These are phyloP conservation scores for Rotaria macrura DNA, from an alignment of 2,888 invertebrate genomes.

Conservation along the genomic window DNA sequence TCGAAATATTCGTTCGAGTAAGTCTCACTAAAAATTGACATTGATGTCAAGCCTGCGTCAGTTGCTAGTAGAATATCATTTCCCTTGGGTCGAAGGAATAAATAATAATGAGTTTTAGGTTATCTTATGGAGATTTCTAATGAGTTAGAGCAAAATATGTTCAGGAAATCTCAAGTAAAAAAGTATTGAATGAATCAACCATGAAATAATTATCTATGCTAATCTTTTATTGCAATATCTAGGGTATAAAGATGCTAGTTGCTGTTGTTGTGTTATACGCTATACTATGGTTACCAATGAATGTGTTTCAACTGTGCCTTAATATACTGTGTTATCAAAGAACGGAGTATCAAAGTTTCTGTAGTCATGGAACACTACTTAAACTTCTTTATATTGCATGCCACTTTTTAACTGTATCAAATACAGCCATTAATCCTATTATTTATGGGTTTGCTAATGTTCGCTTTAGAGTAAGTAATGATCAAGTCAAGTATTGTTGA, in stretches of 20 bases:
- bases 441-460: constrained; percentile 17
- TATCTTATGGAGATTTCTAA: no score
- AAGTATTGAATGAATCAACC: no score
- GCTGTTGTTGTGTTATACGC: background rate
- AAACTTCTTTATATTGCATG: background rate
- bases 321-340: background rate
- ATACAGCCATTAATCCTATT: constrained; percentile 20
- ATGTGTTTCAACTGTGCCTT: background rate
- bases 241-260: background rate
- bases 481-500: background rate
- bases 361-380: background rate
- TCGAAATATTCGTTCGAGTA: no score
- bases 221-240: background rate
- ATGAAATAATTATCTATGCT: no score
- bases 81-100: no score
- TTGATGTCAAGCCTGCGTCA: no score
- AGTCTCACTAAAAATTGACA: no score
- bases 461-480: background rate
- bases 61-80: no score
- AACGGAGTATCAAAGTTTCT: background rate
- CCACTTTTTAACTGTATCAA: constrained; percentile 7
- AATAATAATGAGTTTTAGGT: no score
- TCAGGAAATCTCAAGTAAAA: no score
- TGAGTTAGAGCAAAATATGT: no score
- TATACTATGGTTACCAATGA: constrained; percentile 5